A percentile compares a stretch with the other conserved stretches of the same genome.
These are phyloP conservation scores for Drosophila trapezifrons DNA, from an alignment of 1,140 invertebrate genomes.

Conservation along the genomic window DNA sequence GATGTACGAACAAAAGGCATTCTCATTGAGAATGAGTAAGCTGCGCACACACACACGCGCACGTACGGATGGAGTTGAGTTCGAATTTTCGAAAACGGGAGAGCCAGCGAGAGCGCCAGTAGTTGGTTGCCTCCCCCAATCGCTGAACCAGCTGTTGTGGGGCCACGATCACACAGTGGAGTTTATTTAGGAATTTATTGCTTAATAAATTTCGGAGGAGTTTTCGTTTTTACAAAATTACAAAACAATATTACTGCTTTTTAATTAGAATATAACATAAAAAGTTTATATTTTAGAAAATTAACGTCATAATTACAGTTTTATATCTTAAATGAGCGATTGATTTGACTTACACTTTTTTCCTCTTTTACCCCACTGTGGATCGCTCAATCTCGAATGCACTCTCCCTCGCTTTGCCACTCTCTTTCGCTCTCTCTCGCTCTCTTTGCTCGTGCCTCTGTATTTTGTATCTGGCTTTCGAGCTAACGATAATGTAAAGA, in stretches of 20 bases:
- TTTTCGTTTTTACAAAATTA: neutral
- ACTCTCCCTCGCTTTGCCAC: neutral
- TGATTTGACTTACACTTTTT: too few species aligned
- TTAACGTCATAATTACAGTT: too few species aligned
- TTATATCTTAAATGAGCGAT: neutral
- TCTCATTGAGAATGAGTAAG: slow-evolving; percentile 57
- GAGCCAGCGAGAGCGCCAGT: slow-evolving; percentile 20
- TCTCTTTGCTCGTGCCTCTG: slow-evolving; percentile 4
- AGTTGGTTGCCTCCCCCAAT: slow-evolving; percentile 10
- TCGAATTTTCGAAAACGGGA: slow-evolving; percentile 66
- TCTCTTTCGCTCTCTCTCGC: neutral
- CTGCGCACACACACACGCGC: slow-evolving; percentile 31
- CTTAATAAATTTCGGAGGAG: neutral
- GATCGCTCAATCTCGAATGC: slow-evolving; percentile 4
- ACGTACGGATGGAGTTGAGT: slow-evolving; percentile 33
- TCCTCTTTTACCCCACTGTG: neutral
- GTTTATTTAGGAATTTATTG: neutral
- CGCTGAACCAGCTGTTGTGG: slow-evolving; percentile 30
- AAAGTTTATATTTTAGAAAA: too few species aligned
- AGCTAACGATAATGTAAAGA: slow-evolving; percentile 49
- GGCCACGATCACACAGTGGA: slow-evolving; percentile 5
- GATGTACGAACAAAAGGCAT: slow-evolving; percentile 43
- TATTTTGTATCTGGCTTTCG: slow-evolving; percentile 31
- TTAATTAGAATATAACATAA: too few species aligned
- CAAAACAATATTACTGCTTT: too few species aligned